Base-by-base conservation (phyloP, 2,888 invertebrate species). In the Carpatolechia fugitivella region DNA sequence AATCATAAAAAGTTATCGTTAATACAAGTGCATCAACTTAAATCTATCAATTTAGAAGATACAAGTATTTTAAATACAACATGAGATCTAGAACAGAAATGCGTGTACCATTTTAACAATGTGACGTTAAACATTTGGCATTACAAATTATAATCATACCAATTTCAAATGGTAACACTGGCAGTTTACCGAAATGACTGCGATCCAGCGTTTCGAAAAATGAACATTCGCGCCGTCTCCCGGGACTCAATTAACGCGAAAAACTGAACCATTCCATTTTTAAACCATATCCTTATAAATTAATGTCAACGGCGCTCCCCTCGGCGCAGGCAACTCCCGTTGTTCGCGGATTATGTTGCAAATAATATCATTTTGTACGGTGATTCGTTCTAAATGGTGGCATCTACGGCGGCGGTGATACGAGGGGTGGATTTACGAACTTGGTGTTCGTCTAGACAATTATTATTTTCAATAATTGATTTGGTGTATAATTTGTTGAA, bases 211-310 rank as follows among this genome's bases (percentile, higher is more conserved):
- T 3, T 72, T 69, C 68, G 71, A 75, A 78, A 80, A 67, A 68
- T 61, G 65, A 73, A 71, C 69, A 71, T 69, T 41, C 40, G 40
- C 40, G 40, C 40, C 40, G 18, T 36, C 61, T 66, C 86, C 76
- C 85, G 88, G 78, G 90, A 78, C 81, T 79, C 86, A 86, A 90
- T 90, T 90, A 90, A 87, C 75, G 81, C 71, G 74, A 76, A 66
- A 78, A 73, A 78, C 79, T 79, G 78, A 77, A 76, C 82, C 87
- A 18, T 89, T 90, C 87, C 86, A 88, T 88, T 90, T 90, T 90
- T 90, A 89, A 88, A 90, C 84, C 88, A 87, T 88, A 86, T 84
- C 88, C 87, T 88, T 89, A 90, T 89, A 90, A 89, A 90, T 90
- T 90, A 89, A 88, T 87, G 90, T 82, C 88, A 82, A 87, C 14